phyloP scores from a whole-genome alignment of 2,113 vertebrate species.

The Leptobrachium leishanense region DNA sequence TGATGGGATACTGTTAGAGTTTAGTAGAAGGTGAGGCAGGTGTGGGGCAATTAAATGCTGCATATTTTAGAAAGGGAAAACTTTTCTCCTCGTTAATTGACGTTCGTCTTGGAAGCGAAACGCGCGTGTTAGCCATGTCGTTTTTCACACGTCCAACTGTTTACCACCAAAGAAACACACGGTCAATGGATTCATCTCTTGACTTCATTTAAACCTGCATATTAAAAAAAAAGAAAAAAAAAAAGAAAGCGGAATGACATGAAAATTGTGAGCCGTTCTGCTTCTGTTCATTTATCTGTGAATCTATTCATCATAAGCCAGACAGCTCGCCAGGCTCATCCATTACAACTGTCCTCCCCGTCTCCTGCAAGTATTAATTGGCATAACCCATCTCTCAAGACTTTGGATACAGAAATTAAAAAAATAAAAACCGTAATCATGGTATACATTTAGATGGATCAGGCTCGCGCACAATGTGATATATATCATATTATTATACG shows the following conservation, averaged over 20 bases:
- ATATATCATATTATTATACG: too few species aligned
- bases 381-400: constrained; percentile 34
- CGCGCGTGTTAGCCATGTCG: not conserved
- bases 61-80: too few species aligned
- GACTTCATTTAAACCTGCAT: constrained; percentile 34
- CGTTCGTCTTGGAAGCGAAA: not conserved
- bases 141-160: constrained; percentile 20
- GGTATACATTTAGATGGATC: too few species aligned
- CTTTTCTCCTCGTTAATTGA: not conserved
- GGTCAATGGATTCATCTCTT: constrained; percentile 33
- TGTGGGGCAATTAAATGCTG: too few species aligned
- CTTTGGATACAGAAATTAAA: constrained; percentile 22
- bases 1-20: too few species aligned
- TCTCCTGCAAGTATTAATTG: constrained; percentile 48
- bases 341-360: constrained; percentile 45
- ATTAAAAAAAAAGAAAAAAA: not conserved
- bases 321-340: constrained; percentile 48
- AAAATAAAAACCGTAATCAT: not conserved
- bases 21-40: too few species aligned
- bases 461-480: too few species aligned
- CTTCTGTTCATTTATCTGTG: constrained; percentile 45
- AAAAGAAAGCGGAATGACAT: constrained; percentile 30
- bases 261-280: constrained; percentile 47
- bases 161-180: constrained; percentile 6
- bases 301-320: constrained; percentile 48